Conservation (phyloP, 2,888 invertebrate genomes). For the Homarus gammarus region DNA sequence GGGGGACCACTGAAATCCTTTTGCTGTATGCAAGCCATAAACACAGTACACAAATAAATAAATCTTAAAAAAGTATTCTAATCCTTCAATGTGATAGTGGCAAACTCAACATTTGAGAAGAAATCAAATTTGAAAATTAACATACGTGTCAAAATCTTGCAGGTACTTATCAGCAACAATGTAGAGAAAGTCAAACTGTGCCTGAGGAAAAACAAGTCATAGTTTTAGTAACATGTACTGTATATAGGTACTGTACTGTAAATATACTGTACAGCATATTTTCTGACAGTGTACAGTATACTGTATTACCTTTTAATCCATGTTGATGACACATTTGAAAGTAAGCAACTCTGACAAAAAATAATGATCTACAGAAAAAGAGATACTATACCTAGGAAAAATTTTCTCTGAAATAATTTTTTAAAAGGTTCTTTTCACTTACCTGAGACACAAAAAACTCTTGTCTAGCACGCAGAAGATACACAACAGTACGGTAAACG, state of each 20-base stretch:
- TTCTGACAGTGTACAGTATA: too few relatives aligned
- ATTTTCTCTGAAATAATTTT: neutral
- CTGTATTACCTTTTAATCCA: too few relatives aligned
- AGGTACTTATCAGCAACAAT: neutral
- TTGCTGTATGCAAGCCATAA: too few relatives aligned
- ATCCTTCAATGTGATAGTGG: too few relatives aligned
- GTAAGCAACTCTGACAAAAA: neutral
- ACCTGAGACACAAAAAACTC: conserved; percentile 35
- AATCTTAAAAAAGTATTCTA: too few relatives aligned
- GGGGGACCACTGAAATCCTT: too few relatives aligned
- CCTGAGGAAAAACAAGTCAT: conserved; percentile 3
- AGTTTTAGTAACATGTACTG: too few relatives aligned
- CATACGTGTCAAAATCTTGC: conserved; percentile 13
- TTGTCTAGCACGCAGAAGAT: conserved; percentile 34
- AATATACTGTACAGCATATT: too few relatives aligned
- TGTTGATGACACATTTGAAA: too few relatives aligned
- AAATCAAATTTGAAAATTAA: neutral
- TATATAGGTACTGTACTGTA: too few relatives aligned
- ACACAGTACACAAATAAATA: too few relatives aligned
- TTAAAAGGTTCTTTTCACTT: neutral
- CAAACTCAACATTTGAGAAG: too few relatives aligned
- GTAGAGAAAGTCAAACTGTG: conserved; percentile 21
- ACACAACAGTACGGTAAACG: conserved; percentile 54
- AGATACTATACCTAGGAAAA: neutral
- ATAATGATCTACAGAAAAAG: neutral